These are phyloP conservation scores for Heliconius ismenius DNA, from an alignment of 2,888 invertebrate species.

Conservation along the genomic window DNA sequence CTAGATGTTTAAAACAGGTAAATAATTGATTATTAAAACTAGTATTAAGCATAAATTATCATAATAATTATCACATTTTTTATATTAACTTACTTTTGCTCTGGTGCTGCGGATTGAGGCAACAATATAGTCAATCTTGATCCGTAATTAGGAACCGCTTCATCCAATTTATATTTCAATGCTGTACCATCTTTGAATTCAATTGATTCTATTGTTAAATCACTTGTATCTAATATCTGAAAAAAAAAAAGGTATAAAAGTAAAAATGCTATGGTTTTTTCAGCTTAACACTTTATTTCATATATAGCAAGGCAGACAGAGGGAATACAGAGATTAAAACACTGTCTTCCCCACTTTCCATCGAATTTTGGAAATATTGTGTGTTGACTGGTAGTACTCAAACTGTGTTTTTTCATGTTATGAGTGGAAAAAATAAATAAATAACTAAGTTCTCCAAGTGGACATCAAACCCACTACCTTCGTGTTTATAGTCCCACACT, in stretches of 20 bases:
- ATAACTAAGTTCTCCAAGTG: too few relatives aligned
- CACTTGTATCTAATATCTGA: conserved; percentile 89
- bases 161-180: conserved; percentile 83
- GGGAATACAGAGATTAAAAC: neutral
- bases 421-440: too few relatives aligned
- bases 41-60: neutral
- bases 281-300: neutral
- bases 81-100: conserved; percentile 67
- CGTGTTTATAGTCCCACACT: neutral
- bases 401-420: neutral
- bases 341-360: neutral
- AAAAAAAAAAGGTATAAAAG: conserved; percentile 47
- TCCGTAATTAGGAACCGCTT: conserved; percentile 86
- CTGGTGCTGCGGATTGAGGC: conserved; percentile 70
- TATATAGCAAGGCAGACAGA: neutral
- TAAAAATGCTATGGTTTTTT: neutral
- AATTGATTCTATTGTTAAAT: conserved; percentile 85
- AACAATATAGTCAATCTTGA: conserved; percentile 88
- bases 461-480: too few relatives aligned
- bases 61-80: neutral
- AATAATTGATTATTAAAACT: neutral
- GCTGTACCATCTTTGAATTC: conserved; percentile 79
- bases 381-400: neutral
- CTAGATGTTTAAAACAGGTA: neutral
- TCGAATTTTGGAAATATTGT: neutral